phyloP scores from a whole-genome alignment of 2,797 vertebrate genomes.

The Discoglossus pictus region DNA sequence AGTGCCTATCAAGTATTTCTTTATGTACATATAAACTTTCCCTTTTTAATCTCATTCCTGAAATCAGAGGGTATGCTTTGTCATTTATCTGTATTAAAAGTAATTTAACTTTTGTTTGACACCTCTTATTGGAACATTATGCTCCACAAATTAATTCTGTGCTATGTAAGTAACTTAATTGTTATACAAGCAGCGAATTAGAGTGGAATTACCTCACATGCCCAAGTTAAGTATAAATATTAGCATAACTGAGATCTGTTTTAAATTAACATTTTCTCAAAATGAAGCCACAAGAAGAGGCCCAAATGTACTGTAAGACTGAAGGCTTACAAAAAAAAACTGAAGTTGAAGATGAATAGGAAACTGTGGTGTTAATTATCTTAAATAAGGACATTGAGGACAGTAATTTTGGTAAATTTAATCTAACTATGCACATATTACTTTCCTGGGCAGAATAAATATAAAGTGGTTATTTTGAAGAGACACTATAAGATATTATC shows the following conservation, averaged over 20 bases:
- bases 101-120: slow-evolving; percentile 32
- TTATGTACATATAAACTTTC: slow-evolving; percentile 32
- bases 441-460: no score
- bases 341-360: no score
- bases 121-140: slow-evolving; percentile 36
- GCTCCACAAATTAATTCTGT: slow-evolving; percentile 8
- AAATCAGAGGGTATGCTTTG: slow-evolving; percentile 10
- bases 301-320: no score
- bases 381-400: no score
- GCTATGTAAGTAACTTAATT: slow-evolving; percentile 31
- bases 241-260: background rate
- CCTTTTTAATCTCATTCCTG: slow-evolving; percentile 9
- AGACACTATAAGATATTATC: no score
- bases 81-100: slow-evolving; percentile 34
- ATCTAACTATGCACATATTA: no score
- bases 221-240: background rate
- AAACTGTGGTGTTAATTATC: no score
- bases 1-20: slow-evolving; percentile 29
- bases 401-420: no score
- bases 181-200: slow-evolving; percentile 34
- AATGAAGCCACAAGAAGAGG: no score
- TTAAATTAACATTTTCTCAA: no score
- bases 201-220: slow-evolving; percentile 16
- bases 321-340: no score
- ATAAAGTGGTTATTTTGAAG: no score